Base-by-base conservation (phyloP, 2,888 invertebrate species). In the Gortyna flavago region DNA sequence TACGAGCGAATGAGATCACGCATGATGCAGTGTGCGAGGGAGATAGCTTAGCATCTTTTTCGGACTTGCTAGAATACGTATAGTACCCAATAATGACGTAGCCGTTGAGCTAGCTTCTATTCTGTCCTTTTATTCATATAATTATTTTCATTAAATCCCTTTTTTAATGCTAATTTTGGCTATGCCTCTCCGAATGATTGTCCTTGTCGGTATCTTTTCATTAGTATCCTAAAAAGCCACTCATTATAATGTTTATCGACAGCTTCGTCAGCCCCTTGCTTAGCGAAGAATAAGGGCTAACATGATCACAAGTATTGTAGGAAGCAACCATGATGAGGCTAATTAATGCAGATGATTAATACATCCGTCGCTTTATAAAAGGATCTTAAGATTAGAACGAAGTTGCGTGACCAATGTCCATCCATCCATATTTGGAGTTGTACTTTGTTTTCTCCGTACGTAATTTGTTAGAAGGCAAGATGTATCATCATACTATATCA, bases 1-100 rank as follows among this genome's bases (percentile, higher is more conserved):
- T 80, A 76, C 74, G 75, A 84, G 67, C 76, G 67, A 83, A 80
- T 86, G 84, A 84, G 80, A 76, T 85, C 85, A 86, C 35, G 57
- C 32, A 70, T 66, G 66, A 62, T 72, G 71, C 74, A 69, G 71
- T 70, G 75, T 68, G 72, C 64, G 72, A 71, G 54, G n/a, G 85
- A 73, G 78, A 84, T 57, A 81, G 77, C 65, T 67, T 69, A 68
- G 41, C 48, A 66, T 73, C 64, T 68, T 72, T 72, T 79, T 76
- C 66, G 11, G 48, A 25, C 62, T 18, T 4, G 2, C 32, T 78
- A 64, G 18, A 77, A 18, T 54, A 62, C 54, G 35, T 38, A n/a
- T 44, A n/a, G 32, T 75, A 59, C 29, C 38, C 41, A 44, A 54
- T 44, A 77, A 35, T 38, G 13, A 21, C 16, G 25, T 70, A 35